A percentile compares a stretch with the other conserved stretches of the same genome.
phyloP scores from a whole-genome alignment of 2,113 vertebrate genomes.

The Odontesthes bonariensis region DNA sequence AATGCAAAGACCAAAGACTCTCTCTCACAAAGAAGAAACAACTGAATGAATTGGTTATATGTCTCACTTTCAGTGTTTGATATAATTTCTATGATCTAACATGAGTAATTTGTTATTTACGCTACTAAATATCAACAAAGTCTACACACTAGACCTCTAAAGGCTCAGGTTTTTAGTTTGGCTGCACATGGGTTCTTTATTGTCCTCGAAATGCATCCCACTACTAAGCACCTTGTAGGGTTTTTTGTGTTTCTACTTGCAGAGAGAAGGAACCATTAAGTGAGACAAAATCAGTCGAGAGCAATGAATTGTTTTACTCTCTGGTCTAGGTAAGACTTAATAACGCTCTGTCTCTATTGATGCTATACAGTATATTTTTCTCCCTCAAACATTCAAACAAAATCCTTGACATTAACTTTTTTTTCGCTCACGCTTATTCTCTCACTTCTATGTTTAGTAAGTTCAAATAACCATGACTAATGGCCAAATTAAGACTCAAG shows the following conservation, averaged over 20 bases:
- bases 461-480: slow-evolving; percentile 6
- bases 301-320: background rate
- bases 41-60: no score
- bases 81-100: no score
- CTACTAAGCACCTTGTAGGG: no score
- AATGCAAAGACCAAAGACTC: no score
- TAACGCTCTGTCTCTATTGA: background rate
- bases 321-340: background rate
- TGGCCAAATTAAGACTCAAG: slow-evolving; percentile 2
- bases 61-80: no score
- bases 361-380: background rate
- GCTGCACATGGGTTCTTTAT: background rate
- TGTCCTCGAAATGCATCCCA: background rate
- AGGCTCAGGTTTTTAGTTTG: background rate
- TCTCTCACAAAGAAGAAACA: no score
- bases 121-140: background rate
- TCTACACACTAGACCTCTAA: background rate
- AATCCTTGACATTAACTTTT: background rate
- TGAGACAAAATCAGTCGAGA: background rate
- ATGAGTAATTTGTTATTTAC: background rate
- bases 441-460: background rate
- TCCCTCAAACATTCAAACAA: background rate
- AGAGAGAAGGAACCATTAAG: background rate
- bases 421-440: no score
- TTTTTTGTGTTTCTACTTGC: background rate